These are phyloP conservation scores for Addax nasomaculatus DNA, from an alignment of 2,113 vertebrate genomes.

Conservation along the genomic window DNA sequence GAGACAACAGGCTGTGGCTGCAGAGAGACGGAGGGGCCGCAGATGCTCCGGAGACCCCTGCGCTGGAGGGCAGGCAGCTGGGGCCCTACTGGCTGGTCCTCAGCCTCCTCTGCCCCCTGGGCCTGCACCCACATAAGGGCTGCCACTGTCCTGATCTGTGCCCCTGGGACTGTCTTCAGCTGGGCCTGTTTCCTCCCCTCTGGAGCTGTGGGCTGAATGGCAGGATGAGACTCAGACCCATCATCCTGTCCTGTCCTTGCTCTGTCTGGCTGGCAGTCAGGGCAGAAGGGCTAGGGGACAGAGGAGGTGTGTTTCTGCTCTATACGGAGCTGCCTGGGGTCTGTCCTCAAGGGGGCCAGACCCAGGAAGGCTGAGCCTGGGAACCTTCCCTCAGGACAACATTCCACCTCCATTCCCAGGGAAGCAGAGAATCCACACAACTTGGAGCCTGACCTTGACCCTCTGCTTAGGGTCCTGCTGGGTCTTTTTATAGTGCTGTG, in stretches of 20 bases:
- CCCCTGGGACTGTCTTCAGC: conserved; percentile 38
- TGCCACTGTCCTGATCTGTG: conserved; percentile 61
- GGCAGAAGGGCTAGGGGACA: neutral
- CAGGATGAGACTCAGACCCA: neutral
- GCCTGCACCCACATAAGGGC: neutral
- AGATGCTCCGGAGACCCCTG: neutral
- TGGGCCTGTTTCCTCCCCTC: conserved; percentile 51
- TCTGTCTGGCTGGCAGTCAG: neutral
- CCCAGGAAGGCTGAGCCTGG: neutral
- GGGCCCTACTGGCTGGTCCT: no score
- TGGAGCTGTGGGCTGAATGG: neutral
- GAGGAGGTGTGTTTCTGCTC: neutral
- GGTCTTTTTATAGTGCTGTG: neutral
- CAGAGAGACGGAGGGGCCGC: neutral
- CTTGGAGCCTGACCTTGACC: neutral
- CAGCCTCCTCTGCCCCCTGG: neutral
- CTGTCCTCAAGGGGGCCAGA: neutral
- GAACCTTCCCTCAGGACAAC: neutral
- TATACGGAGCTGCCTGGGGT: neutral
- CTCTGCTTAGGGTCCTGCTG: neutral
- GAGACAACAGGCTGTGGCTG: neutral
- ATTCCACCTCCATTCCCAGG: neutral
- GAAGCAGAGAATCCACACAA: neutral
- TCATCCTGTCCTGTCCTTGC: neutral
- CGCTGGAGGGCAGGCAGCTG: neutral